Percentiles rank a stretch among this genome's conserved stretches.
These are phyloP conservation scores for Scatophagus argus DNA, from an alignment of 2,113 vertebrate species.

Conservation along the genomic window DNA sequence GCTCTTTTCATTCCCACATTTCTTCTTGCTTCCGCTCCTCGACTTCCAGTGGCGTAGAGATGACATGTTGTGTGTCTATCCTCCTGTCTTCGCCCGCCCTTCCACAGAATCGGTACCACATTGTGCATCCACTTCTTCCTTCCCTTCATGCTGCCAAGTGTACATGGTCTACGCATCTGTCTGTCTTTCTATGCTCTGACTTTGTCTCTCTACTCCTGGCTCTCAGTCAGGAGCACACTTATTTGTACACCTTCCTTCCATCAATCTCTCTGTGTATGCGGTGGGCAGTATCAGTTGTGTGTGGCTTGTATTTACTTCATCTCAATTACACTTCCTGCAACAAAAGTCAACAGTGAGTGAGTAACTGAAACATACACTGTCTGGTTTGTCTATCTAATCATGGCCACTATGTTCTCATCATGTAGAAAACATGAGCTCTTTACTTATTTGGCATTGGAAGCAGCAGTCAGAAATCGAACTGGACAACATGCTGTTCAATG, in stretches of 20 bases:
- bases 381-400: constrained; percentile 36
- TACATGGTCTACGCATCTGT: not conserved
- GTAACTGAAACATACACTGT: constrained; percentile 17
- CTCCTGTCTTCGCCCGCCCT: not conserved
- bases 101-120: not conserved
- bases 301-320: constrained; percentile 38
- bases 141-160: not conserved
- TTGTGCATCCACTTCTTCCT: constrained; percentile 1
- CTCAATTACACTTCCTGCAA: constrained; percentile 42
- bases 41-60: constrained; percentile 2
- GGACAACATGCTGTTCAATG: constrained; percentile 1
- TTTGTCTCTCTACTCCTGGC: constrained; percentile 15
- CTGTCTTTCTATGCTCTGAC: not conserved
- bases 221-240: constrained; percentile 16
- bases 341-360: constrained; percentile 30
- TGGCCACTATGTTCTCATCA: constrained; percentile 18
- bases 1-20: not conserved
- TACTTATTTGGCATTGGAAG: constrained; percentile 29
- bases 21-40: not conserved
- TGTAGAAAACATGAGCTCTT: constrained; percentile 31
- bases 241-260: not conserved
- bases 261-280: constrained; percentile 23
- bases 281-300: constrained; percentile 26
- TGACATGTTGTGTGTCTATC: not conserved
- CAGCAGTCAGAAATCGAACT: constrained; percentile 15